A percentile compares a stretch with the other conserved stretches of the same genome.
These are phyloP conservation scores for Epistrophe grossulariae DNA, from an alignment of 2,888 invertebrate genomes.

Conservation along the genomic window DNA sequence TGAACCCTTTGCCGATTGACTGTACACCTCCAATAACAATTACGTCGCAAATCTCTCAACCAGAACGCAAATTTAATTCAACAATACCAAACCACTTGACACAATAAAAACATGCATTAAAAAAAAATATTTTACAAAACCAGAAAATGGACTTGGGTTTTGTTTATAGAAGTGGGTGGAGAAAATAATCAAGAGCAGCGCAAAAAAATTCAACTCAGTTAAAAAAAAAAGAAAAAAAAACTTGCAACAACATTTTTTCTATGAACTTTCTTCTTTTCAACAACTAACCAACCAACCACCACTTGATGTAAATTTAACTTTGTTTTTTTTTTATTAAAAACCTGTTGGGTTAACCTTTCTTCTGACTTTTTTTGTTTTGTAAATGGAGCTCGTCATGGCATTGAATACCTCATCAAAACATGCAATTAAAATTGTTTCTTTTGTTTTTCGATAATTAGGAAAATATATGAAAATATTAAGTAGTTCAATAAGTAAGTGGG, in stretches of 20 bases:
- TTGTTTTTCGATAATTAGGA: neutral
- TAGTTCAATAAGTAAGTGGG: neutral
- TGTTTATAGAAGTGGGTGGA: neutral
- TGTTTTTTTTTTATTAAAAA: constrained; percentile 14
- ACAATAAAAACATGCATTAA: neutral
- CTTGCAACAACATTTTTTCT: neutral
- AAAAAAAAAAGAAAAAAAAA: constrained; percentile 1
- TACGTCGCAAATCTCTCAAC: constrained; percentile 17
- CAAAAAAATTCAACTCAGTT: neutral
- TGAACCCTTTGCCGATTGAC: neutral
- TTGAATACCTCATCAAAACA: neutral
- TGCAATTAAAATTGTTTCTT: constrained; percentile 11
- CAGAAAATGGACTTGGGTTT: neutral
- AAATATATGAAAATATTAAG: neutral
- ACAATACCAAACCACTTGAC: constrained; percentile 15
- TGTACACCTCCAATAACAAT: neutral
- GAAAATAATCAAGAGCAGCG: neutral
- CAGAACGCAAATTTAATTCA: constrained; percentile 18
- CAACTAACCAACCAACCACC: neutral
- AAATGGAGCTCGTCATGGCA: constrained; percentile 34
- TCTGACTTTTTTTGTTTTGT: neutral
- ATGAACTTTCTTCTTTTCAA: constrained; percentile 21
- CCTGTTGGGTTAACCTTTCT: constrained; percentile 31
- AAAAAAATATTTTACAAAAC: neutral
- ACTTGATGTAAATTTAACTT: constrained; percentile 1